Conservation (phyloP, 2,797 vertebrate species). For the Halcyon badia region DNA sequence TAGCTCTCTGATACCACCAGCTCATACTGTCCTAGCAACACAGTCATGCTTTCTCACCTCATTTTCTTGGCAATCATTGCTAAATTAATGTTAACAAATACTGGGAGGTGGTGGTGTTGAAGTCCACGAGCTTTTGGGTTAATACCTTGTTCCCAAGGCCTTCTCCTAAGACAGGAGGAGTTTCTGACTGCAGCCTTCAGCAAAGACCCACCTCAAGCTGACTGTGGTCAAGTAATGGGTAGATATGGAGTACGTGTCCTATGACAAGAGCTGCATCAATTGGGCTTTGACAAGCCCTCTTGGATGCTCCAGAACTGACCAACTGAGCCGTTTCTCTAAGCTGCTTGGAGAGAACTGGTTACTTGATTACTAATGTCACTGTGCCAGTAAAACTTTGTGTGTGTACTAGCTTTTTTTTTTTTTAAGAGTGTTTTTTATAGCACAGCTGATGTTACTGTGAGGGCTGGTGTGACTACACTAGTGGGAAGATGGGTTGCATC, state of each 20-base stretch:
- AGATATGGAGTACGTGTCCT: too few species aligned
- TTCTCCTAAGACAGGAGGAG: background rate
- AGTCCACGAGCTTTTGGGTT: accelerated
- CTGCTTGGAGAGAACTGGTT: background rate
- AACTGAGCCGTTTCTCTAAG: accelerated
- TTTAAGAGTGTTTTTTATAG: background rate
- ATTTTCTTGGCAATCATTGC: accelerated
- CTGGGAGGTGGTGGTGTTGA: background rate
- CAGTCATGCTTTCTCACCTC: background rate
- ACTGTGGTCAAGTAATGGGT: background rate
- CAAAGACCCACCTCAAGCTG: background rate
- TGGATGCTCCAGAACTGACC: background rate
- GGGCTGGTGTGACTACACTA: background rate
- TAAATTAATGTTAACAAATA: background rate
- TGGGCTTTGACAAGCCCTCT: background rate
- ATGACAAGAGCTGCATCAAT: too few species aligned
- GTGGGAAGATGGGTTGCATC: accelerated
- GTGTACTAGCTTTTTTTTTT: background rate
- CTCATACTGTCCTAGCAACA: accelerated
- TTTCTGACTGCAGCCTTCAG: background rate
- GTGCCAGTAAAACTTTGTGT: background rate
- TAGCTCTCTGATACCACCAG: too few species aligned
- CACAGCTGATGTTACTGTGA: background rate
- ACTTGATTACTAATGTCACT: accelerated
- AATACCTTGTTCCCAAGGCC: accelerated